These are phyloP conservation scores for Panagrolaimus sp. DNA, from an alignment of 1,140 invertebrate species.

Conservation along the genomic window DNA sequence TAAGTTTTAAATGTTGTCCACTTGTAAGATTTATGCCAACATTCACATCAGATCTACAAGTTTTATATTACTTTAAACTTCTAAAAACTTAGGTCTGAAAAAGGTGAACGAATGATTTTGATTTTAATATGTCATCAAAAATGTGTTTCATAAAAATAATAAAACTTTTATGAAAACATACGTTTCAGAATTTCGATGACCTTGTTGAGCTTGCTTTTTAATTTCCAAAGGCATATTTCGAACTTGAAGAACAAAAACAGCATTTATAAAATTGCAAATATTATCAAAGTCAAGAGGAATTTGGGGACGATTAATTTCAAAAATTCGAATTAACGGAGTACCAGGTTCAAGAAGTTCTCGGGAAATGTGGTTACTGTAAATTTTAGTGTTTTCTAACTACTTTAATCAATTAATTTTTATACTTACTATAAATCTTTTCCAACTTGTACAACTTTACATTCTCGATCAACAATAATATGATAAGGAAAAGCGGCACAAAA, in stretches of 20 bases:
- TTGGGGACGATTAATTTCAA: slow-evolving; percentile 54
- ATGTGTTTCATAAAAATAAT: too few relatives aligned
- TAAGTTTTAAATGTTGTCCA: slow-evolving; percentile 27
- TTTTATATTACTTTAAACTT: background rate
- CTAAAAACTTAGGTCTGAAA: background rate
- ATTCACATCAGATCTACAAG: background rate
- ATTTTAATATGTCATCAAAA: too few relatives aligned
- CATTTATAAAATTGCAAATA: slow-evolving; percentile 58
- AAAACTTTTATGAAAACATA: slow-evolving; percentile 6
- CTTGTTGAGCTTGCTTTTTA: slow-evolving; percentile 28
- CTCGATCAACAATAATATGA: slow-evolving; percentile 61
- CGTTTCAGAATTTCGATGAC: slow-evolving; percentile 31
- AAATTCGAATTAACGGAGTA: slow-evolving; percentile 52
- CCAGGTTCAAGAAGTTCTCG: slow-evolving; percentile 48
- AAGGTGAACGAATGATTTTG: background rate
- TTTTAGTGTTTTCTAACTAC: background rate
- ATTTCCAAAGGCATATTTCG: slow-evolving; percentile 48
- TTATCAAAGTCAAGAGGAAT: slow-evolving; percentile 57
- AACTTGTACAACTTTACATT: slow-evolving; percentile 53
- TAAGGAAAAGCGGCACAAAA: slow-evolving; percentile 58
- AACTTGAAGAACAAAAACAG: slow-evolving; percentile 55
- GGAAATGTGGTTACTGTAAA: slow-evolving; percentile 42
- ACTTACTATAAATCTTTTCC: slow-evolving; percentile 49
- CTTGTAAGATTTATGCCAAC: background rate
- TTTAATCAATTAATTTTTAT: background rate